Percentiles rank a stretch among this genome's conserved stretches.
These are phyloP conservation scores for Nomada fucata DNA, from an alignment of 2,888 invertebrate species.

Conservation along the genomic window DNA sequence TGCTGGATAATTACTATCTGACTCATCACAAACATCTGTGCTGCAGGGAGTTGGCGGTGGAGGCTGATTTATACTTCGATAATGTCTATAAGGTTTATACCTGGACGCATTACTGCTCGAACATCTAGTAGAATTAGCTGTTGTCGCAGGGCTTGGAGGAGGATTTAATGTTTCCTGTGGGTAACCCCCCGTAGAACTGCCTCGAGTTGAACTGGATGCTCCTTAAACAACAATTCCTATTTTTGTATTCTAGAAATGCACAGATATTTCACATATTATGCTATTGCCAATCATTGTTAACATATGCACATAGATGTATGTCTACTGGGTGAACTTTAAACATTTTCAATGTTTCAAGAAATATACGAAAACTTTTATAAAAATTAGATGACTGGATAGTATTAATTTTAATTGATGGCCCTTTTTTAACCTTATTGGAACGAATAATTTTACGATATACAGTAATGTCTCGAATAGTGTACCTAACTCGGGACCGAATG, in stretches of 20 bases:
- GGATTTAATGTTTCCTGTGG: slow-evolving; percentile 95
- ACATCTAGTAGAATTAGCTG: slow-evolving; percentile 86
- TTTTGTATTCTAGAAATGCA: neutral
- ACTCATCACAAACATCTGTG: slow-evolving; percentile 96
- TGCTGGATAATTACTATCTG: slow-evolving; percentile 90
- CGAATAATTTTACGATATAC: too few species aligned
- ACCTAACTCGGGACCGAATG: too few species aligned
- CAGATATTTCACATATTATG: neutral
- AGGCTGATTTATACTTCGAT: slow-evolving; percentile 91
- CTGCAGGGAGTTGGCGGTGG: slow-evolving; percentile 98
- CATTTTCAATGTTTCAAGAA: neutral
- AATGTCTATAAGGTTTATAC: slow-evolving; percentile 91
- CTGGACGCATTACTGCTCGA: slow-evolving; percentile 86
- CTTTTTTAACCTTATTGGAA: too few species aligned
- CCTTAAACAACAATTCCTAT: slow-evolving; percentile 73
- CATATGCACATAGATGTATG: neutral
- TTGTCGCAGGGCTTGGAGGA: slow-evolving; percentile 95
- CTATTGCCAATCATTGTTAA: neutral
- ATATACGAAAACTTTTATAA: too few species aligned
- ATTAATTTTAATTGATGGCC: too few species aligned
- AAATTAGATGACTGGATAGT: too few species aligned
- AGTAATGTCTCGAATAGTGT: too few species aligned
- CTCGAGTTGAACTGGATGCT: slow-evolving; percentile 89
- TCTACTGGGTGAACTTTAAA: neutral
- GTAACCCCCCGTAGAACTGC: slow-evolving; percentile 87